A percentile compares a stretch with the other conserved stretches of the same genome.
Conservation (phyloP, 2,888 invertebrate genomes). For the Poecilobothrus nobilitatus region DNA sequence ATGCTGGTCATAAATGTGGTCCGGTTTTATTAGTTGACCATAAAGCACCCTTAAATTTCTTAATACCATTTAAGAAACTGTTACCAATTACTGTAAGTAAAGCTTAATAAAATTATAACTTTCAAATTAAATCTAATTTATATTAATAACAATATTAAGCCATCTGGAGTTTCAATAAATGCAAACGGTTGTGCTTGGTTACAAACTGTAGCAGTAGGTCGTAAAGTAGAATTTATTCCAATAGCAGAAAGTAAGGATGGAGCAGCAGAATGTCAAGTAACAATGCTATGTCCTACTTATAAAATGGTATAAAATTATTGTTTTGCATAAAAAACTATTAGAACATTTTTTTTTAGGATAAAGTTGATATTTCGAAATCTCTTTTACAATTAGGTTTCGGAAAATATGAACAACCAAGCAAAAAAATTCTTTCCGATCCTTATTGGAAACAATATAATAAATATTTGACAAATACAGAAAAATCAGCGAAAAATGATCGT, state of each 20-base stretch:
- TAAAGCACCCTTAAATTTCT: conserved; percentile 49
- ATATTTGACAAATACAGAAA: conserved; percentile 33
- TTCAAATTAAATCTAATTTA: no score
- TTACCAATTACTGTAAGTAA: conserved; percentile 46
- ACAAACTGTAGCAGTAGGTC: conserved; percentile 43
- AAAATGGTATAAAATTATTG: conserved; percentile 26
- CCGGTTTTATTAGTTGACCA: conserved; percentile 49
- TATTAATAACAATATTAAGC: conserved; percentile 15
- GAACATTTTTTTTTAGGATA: conserved; percentile 22
- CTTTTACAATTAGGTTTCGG: conserved; percentile 39
- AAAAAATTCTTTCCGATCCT: conserved; percentile 16
- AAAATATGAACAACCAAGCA: conserved; percentile 26
- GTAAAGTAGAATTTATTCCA: conserved; percentile 44
- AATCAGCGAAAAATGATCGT: conserved; percentile 24
- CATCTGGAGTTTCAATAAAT: conserved; percentile 38
- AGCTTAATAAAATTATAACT: no score
- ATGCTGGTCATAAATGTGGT: conserved; percentile 44
- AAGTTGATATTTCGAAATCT: conserved; percentile 37
- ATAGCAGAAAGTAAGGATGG: conserved; percentile 38
- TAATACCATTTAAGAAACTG: conserved; percentile 32
- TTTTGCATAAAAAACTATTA: not conserved
- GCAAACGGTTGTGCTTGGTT: conserved; percentile 45
- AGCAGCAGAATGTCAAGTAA: conserved; percentile 44
- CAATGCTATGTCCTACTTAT: conserved; percentile 38
- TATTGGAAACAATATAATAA: conserved; percentile 34